phyloP scores from a whole-genome alignment of 2,797 vertebrate species.

The Hemibagrus guttatus region DNA sequence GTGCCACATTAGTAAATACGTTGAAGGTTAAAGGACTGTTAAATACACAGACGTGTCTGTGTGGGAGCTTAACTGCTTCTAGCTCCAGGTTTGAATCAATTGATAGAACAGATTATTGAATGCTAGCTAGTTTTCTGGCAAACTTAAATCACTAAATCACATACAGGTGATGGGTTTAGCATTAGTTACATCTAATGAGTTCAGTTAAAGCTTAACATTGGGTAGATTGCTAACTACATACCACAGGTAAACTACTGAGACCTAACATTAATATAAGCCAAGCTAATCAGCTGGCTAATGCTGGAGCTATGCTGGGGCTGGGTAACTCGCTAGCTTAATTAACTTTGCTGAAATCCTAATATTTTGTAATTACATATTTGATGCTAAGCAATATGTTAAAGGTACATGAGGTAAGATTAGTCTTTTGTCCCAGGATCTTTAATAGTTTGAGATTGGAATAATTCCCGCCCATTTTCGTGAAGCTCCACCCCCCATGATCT shows the following conservation, averaged over 20 bases:
- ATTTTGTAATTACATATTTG: background rate
- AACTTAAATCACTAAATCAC: background rate
- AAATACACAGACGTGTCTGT: constrained; percentile 31
- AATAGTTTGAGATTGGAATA: background rate
- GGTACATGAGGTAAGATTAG: background rate
- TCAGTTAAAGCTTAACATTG: background rate
- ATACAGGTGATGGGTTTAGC: background rate
- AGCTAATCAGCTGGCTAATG: background rate
- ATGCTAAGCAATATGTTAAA: background rate
- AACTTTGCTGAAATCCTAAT: background rate
- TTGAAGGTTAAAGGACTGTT: constrained; percentile 58
- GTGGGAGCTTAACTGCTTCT: background rate
- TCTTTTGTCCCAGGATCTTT: background rate
- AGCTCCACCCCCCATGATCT: background rate
- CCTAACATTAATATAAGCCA: background rate
- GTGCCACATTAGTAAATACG: constrained; percentile 7
- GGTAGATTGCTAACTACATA: background rate
- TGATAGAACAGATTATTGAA: background rate
- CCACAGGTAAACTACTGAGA: background rate
- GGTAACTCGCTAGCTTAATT: background rate
- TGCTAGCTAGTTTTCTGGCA: background rate
- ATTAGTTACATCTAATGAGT: background rate
- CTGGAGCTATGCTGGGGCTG: background rate
- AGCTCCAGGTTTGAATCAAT: background rate
- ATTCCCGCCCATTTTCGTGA: background rate